These are phyloP conservation scores for Malurus alboscapulatus DNA, from an alignment of 2,113 vertebrate species.

Conservation along the genomic window DNA sequence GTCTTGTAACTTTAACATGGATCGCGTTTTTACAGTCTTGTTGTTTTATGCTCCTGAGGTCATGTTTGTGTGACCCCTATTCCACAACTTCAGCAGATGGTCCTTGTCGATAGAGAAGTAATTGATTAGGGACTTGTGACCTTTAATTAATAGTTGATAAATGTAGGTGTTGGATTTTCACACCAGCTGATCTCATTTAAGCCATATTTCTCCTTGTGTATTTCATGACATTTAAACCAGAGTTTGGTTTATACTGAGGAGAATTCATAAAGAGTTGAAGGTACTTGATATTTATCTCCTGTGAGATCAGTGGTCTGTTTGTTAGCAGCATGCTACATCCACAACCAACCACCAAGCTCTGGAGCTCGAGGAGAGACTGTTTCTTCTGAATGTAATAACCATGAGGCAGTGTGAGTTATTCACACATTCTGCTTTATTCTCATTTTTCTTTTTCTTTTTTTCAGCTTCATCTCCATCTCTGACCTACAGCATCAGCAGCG, in stretches of 20 bases:
- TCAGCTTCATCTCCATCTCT: slow-evolving; percentile 73
- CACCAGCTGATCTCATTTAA: not conserved
- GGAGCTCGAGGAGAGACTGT: not conserved
- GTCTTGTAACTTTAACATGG: too few relatives aligned
- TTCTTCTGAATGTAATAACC: not conserved
- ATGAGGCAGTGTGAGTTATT: not conserved
- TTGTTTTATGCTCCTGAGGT: too few relatives aligned
- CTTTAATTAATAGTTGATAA: not conserved
- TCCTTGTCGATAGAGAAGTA: not conserved
- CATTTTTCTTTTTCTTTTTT: not conserved
- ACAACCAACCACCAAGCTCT: not conserved
- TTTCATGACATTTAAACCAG: not conserved
- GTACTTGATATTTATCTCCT: not conserved
- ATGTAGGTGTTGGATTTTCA: not conserved
- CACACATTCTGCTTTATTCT: not conserved
- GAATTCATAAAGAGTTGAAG: not conserved
- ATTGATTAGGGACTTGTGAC: not conserved
- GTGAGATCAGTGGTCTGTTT: not conserved
- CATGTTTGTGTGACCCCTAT: too few relatives aligned
- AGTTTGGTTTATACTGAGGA: not conserved
- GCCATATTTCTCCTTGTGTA: not conserved
- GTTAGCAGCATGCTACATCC: not conserved
- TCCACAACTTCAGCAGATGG: too few relatives aligned
- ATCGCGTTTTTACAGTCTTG: too few relatives aligned
- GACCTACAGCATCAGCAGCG: slow-evolving; percentile 76